Evolutionary conservation across 2,888 invertebrate genomes (phyloP).

Genomic region (Exephanes ischioxanthus): DNA sequence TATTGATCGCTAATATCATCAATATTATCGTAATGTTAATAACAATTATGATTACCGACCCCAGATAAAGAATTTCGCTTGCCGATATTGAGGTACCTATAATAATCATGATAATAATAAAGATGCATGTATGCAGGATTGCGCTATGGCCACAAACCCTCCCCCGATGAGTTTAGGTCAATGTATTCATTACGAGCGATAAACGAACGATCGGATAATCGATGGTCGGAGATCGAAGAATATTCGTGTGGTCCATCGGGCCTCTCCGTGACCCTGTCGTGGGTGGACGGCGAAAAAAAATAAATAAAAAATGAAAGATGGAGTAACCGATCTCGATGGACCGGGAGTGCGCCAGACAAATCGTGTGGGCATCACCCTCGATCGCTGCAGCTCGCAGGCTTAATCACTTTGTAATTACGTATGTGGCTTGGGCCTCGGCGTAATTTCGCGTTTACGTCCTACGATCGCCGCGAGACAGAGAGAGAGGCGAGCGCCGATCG

Average conservation of each 20-base stretch:
- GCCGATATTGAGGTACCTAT: not conserved
- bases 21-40: not conserved
- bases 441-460: conserved; percentile 62
- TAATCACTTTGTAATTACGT: conserved; percentile 69
- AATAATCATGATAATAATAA: no score
- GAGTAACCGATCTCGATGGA: not conserved
- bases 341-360: conserved; percentile 51
- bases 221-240: not conserved
- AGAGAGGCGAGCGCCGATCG: conserved; percentile 51
- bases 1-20: no score
- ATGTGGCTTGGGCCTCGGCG: conserved; percentile 37
- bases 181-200: no score
- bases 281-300: conserved; percentile 12
- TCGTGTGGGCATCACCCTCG: conserved; percentile 62
- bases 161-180: no score
- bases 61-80: not conserved
- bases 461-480: conserved; percentile 47
- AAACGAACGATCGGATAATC: no score
- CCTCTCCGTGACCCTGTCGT: conserved; percentile 24
- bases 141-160: no score
- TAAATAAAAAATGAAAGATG: conserved; percentile 4
- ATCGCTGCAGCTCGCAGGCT: conserved; percentile 56
- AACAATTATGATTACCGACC: not conserved
- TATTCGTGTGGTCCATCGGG: conserved; percentile 36
- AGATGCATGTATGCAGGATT: no score